Evolutionary conservation across 2,888 invertebrate genomes (phyloP).

Genomic region (Rambutsinella grinnellia): DNA sequence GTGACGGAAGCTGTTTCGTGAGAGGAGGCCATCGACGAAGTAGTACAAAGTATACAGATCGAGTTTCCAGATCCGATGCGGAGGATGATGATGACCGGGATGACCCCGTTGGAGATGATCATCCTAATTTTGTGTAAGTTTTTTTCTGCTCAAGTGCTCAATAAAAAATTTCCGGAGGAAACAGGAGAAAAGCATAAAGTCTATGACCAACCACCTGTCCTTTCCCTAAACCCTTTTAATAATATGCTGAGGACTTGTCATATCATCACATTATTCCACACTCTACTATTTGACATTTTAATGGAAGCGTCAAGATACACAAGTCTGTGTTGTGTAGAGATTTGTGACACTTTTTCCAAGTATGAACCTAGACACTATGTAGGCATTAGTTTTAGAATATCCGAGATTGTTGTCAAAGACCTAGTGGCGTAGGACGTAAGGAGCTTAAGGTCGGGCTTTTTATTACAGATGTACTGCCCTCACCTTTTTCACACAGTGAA

Average conservation of each 20-base stretch:
- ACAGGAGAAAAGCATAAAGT: not conserved
- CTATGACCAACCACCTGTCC: not conserved
- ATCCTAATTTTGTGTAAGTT: slow-evolving; percentile 51
- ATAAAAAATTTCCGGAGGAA: not conserved
- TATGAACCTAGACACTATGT: too few species aligned
- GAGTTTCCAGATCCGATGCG: slow-evolving; percentile 48
- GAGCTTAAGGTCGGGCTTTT: not conserved
- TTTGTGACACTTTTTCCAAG: not conserved
- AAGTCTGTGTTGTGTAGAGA: not conserved
- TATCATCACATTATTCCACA: slow-evolving; percentile 14
- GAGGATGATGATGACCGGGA: slow-evolving; percentile 51
- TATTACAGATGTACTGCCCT: too few species aligned
- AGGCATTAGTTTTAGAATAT: too few species aligned
- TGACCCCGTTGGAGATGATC: slow-evolving; percentile 49
- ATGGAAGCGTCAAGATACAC: slow-evolving; percentile 35
- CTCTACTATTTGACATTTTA: slow-evolving; percentile 43
- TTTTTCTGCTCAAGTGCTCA: not conserved
- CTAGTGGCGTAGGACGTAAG: not conserved
- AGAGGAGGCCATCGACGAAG: slow-evolving; percentile 50
- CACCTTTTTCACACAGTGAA: too few species aligned
- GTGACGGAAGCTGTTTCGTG: slow-evolving; percentile 34
- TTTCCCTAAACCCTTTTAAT: not conserved
- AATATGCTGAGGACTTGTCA: slow-evolving; percentile 16
- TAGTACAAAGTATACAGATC: slow-evolving; percentile 47
- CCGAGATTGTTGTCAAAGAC: too few species aligned